phyloP scores from a whole-genome alignment of 2,888 invertebrate genomes.

The Perizoma affinitatum region DNA sequence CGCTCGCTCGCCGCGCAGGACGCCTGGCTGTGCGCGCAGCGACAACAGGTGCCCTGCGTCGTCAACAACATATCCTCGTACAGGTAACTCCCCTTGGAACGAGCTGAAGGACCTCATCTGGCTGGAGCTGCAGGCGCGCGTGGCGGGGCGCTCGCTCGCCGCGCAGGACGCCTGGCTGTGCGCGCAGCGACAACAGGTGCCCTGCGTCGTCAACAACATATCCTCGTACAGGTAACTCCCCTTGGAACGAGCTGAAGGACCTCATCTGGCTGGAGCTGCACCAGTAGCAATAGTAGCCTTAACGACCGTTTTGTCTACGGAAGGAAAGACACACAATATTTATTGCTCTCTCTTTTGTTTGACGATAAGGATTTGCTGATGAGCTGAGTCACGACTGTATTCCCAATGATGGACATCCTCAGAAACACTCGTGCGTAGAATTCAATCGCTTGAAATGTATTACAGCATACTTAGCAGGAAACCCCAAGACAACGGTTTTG shows the following conservation, averaged over 20 bases:
- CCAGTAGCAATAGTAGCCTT: too few species aligned
- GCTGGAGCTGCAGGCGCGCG: constrained; percentile 69
- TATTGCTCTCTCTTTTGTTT: too few species aligned
- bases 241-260: too few species aligned
- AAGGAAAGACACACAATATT: too few species aligned
- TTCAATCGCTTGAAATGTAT: too few species aligned
- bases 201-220: constrained; percentile 88
- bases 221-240: constrained; percentile 85
- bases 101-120: constrained; percentile 95
- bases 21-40: constrained; percentile 88
- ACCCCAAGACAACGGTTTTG: too few species aligned
- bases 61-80: constrained; percentile 91
- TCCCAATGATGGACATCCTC: too few species aligned
- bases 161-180: constrained; percentile 90
- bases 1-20: constrained; percentile 82
- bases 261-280: not conserved
- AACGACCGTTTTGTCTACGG: too few species aligned
- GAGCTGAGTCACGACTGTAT: too few species aligned
- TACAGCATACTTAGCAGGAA: too few species aligned
- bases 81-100: constrained; percentile 77
- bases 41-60: constrained; percentile 88
- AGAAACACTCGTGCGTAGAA: too few species aligned
- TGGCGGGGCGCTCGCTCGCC: not conserved
- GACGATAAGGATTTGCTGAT: too few species aligned
- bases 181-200: constrained; percentile 88